Percentiles rank a stretch among this genome's conserved stretches.
Evolutionary conservation across 2,888 invertebrate genomes (phyloP).

Genomic region (Endotricha flammealis): DNA sequence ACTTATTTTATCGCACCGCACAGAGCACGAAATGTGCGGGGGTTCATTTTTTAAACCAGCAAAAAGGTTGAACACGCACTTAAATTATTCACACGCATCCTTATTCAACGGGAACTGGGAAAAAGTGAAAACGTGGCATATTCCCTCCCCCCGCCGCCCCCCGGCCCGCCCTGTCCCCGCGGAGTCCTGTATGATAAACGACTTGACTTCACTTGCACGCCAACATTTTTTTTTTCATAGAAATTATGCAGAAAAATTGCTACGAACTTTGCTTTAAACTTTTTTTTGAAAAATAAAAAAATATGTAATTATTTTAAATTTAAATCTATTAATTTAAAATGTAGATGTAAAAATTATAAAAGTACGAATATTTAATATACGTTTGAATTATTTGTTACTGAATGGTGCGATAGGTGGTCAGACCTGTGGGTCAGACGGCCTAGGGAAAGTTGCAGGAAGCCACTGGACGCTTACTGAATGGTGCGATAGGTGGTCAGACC

Average conservation of each 20-base stretch:
- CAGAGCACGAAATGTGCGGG: conserved; percentile 25
- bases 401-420: no score
- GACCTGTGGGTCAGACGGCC: no score
- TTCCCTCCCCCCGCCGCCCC: conserved; percentile 20
- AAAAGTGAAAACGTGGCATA: conserved; percentile 51
- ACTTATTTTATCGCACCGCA: conserved; percentile 16
- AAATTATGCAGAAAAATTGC: conserved; percentile 6
- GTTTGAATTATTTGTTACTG: no score
- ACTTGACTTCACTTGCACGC: conserved; percentile 17
- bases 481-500: no score
- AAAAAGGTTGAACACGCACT: conserved; percentile 39
- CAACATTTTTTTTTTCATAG: conserved; percentile 7
- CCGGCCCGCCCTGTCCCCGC: conserved; percentile 3
- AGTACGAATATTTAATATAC: no score
- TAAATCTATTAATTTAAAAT: no score
- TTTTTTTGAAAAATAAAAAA: no score
- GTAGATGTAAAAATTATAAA: no score
- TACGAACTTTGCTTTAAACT: no score
- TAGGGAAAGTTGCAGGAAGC: no score
- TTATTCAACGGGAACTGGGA: conserved; percentile 35
- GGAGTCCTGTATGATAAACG: conserved; percentile 34
- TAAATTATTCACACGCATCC: conserved; percentile 53
- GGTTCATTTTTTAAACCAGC: conserved; percentile 41
- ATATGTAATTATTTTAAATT: no score
- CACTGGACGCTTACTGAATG: no score